Evolutionary conservation across 2,113 vertebrate species (phyloP).

Genomic region (Sula dactylatra): DNA sequence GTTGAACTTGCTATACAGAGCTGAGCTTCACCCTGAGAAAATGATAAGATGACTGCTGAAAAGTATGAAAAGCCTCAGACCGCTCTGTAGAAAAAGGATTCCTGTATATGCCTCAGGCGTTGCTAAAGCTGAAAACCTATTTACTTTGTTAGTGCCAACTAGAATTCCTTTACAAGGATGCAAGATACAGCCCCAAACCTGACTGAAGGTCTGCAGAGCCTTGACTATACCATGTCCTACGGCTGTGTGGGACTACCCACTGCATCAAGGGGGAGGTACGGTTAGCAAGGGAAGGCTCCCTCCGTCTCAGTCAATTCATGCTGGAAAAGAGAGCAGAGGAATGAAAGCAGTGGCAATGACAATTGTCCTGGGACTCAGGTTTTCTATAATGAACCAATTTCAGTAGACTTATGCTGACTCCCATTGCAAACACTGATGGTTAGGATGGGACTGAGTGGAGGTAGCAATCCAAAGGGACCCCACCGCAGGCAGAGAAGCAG

Average conservation of each 20-base stretch:
- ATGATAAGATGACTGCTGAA: not conserved
- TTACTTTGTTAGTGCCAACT: not conserved
- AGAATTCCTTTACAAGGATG: not conserved
- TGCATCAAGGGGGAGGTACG: accelerated
- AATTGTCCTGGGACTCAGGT: not conserved
- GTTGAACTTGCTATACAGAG: not conserved
- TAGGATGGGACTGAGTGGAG: not conserved
- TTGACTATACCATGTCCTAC: accelerated
- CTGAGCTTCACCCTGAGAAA: not conserved
- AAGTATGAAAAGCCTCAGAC: not conserved
- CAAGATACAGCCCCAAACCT: not conserved
- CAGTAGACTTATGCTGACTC: not conserved
- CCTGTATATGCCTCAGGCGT: not conserved
- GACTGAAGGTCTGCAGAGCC: not conserved
- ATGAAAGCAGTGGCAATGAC: not conserved
- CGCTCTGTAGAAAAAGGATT: not conserved
- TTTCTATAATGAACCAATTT: not conserved
- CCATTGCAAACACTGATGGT: not conserved
- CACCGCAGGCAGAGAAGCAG: accelerated
- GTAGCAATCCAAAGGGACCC: not conserved
- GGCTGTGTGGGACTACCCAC: not conserved
- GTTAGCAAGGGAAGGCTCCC: not conserved
- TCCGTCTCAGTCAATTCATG: not conserved
- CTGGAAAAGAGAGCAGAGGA: not conserved
- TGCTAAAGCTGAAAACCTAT: not conserved